Conservation (phyloP, 2,113 vertebrate genomes). For the Tragelaphus strepsiceros region DNA sequence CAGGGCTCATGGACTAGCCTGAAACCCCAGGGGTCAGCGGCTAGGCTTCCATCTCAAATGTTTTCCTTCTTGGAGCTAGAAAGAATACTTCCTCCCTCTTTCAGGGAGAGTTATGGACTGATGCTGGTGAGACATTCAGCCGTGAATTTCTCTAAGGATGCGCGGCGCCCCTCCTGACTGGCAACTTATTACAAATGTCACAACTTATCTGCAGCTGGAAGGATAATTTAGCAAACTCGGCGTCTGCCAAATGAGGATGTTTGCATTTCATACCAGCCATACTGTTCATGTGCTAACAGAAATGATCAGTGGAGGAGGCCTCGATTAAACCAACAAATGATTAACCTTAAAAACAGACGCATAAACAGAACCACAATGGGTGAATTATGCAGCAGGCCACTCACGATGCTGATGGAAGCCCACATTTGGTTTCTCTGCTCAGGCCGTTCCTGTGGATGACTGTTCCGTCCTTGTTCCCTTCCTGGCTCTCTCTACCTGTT, state of each 20-base stretch:
- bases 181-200: constrained; percentile 66
- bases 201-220: constrained; percentile 68
- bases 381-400: not conserved
- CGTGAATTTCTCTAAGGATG: not conserved
- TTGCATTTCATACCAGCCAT: constrained; percentile 36
- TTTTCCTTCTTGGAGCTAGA: not conserved
- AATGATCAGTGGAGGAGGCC: constrained; percentile 19
- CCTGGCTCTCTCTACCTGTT: constrained; percentile 45
- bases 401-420: not conserved
- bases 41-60: not conserved
- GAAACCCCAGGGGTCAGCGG: not conserved
- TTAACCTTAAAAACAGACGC: constrained; percentile 65
- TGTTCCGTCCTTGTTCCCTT: not conserved
- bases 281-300: constrained; percentile 50
- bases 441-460: constrained; percentile 13
- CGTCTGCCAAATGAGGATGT: constrained; percentile 51
- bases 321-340: constrained; percentile 51
- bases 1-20: not conserved
- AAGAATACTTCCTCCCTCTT: not conserved
- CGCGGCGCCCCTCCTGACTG: not conserved
- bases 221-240: constrained; percentile 55
- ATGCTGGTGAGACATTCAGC: not conserved
- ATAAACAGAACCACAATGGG: constrained; percentile 38
- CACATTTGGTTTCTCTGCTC: constrained; percentile 52
- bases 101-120: not conserved